A percentile compares a stretch with the other conserved stretches of the same genome.
Evolutionary conservation across 2,797 vertebrate genomes (phyloP).

Genomic region (Cirrhinus mrigala): DNA sequence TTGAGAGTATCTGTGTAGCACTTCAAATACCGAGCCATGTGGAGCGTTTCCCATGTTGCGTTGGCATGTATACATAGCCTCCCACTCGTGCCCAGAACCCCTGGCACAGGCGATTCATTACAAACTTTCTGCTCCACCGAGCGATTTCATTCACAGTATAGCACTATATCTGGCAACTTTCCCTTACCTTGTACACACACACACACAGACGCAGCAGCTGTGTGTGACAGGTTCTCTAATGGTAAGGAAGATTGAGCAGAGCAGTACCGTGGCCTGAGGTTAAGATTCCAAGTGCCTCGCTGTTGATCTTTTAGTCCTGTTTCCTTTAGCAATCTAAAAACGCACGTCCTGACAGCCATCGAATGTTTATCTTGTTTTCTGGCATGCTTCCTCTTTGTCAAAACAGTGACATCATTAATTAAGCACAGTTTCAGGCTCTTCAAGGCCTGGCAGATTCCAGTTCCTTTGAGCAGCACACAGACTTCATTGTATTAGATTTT

Average conservation of each 20-base stretch:
- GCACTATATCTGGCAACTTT: slow-evolving; percentile 63
- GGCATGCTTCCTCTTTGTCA: slow-evolving; percentile 71
- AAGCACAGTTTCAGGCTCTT: slow-evolving; percentile 62
- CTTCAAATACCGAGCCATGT: slow-evolving; percentile 59
- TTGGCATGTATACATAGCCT: slow-evolving; percentile 64
- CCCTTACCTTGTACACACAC: slow-evolving; percentile 46
- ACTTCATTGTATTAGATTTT: slow-evolving; percentile 20
- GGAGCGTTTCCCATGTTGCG: slow-evolving; percentile 65
- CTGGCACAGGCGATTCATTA: slow-evolving; percentile 63
- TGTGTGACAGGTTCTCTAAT: slow-evolving; percentile 58
- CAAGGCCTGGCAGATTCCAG: slow-evolving; percentile 51
- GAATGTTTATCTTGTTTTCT: slow-evolving; percentile 72
- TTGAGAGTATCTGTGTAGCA: slow-evolving; percentile 62
- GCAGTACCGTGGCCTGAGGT: slow-evolving; percentile 54
- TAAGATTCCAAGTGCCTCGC: slow-evolving; percentile 65
- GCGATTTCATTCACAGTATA: slow-evolving; percentile 72
- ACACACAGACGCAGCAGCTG: slow-evolving; percentile 48
- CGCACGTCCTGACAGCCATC: slow-evolving; percentile 57
- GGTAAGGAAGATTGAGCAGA: slow-evolving; percentile 55
- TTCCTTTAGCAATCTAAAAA: slow-evolving; percentile 65
- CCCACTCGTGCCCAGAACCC: slow-evolving; percentile 51
- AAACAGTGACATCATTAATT: slow-evolving; percentile 78
- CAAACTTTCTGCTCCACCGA: slow-evolving; percentile 62
- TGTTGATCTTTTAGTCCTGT: slow-evolving; percentile 61
- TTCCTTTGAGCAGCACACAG: slow-evolving; percentile 38